Conservation (phyloP, 2,888 invertebrate genomes). For the Gryllus longicercus region DNA sequence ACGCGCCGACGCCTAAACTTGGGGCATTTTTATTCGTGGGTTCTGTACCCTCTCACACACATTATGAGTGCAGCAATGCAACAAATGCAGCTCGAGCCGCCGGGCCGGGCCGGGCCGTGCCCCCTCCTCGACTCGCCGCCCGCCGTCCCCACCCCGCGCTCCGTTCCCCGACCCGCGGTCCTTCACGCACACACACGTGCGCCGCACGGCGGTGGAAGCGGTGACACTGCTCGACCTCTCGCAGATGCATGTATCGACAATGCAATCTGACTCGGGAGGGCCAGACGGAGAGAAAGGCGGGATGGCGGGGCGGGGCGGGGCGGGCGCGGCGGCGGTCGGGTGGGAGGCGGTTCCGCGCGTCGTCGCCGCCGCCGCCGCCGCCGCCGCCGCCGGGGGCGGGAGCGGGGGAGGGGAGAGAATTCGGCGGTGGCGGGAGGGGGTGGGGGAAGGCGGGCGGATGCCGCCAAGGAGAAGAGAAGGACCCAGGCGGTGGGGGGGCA, state of each 20-base stretch:
- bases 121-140: constrained; percentile 36
- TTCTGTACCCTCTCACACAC: not conserved
- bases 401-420: not conserved
- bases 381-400: not conserved
- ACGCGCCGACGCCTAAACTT: not conserved
- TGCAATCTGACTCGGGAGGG: not conserved
- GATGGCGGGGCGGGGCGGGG: constrained; percentile 34
- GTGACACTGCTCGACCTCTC: constrained; percentile 28
- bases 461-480: constrained; percentile 25
- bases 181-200: not conserved
- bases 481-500: constrained; percentile 43
- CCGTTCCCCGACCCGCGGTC: constrained; percentile 35
- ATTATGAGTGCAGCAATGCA: constrained; percentile 17
- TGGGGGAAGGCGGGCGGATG: constrained; percentile 41
- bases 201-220: constrained; percentile 38
- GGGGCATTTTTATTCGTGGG: constrained; percentile 17
- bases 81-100: not conserved
- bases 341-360: constrained; percentile 36
- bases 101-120: no score
- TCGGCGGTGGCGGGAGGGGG: constrained; percentile 39
- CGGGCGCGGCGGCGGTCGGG: constrained; percentile 33
- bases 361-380: no score
- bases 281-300: constrained; percentile 18
- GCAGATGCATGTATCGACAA: constrained; percentile 3
- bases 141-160: constrained; percentile 33